A percentile compares a stretch with the other conserved stretches of the same genome.
These are phyloP conservation scores for Acanthopleura granulata DNA, from an alignment of 2,888 invertebrate species.

Conservation along the genomic window DNA sequence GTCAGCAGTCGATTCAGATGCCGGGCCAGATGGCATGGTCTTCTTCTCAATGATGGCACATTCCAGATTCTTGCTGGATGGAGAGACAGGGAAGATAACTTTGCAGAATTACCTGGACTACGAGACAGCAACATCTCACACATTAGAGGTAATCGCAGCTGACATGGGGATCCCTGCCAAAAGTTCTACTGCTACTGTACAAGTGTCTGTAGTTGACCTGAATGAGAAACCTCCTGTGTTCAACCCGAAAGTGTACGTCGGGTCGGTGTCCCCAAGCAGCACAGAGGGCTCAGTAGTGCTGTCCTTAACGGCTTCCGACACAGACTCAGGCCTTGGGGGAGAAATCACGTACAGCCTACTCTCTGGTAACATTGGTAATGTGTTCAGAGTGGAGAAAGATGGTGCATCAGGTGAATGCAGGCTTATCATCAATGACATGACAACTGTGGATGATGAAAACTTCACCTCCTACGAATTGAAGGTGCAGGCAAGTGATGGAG, in stretches of 20 bases:
- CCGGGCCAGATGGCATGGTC: neutral
- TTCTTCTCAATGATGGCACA: neutral
- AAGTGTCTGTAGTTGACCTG: neutral
- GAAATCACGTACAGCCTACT: neutral
- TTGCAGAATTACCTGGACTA: neutral
- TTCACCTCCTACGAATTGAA: neutral
- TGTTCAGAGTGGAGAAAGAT: neutral
- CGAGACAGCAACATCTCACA: neutral
- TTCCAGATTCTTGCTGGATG: neutral
- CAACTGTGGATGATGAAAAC: neutral
- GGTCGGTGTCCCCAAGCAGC: neutral
- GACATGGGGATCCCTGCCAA: neutral
- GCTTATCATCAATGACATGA: neutral
- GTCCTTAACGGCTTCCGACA: neutral
- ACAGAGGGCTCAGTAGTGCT: neutral
- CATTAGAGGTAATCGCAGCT: neutral
- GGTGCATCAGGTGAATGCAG: neutral
- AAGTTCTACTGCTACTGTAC: neutral
- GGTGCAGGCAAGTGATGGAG: neutral
- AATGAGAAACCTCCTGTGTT: neutral
- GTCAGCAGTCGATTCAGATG: constrained; percentile 35
- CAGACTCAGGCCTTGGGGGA: neutral
- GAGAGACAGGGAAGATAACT: neutral
- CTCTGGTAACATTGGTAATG: neutral
- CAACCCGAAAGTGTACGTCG: neutral